Percentiles rank a stretch among this genome's conserved stretches.
Evolutionary conservation across 2,888 invertebrate species (phyloP).

Genomic region (Oligia strigilis): DNA sequence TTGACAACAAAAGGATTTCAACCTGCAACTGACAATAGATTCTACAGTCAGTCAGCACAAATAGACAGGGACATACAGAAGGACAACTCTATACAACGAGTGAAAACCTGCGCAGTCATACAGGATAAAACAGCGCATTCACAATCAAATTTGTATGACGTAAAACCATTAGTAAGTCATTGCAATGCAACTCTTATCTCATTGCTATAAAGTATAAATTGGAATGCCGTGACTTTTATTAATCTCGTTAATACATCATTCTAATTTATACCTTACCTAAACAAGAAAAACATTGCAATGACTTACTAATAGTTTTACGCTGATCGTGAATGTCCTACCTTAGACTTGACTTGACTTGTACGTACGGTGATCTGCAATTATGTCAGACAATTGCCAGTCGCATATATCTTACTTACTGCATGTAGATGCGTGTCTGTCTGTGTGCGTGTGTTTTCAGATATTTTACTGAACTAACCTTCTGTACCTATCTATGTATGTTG

Average conservation of each 20-base stretch:
- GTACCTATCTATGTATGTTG: neutral
- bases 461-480: conserved; percentile 5
- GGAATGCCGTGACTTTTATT: neutral
- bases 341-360: neutral
- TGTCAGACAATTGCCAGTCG: neutral
- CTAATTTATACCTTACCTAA: neutral
- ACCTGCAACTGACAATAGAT: conserved; percentile 75
- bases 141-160: neutral
- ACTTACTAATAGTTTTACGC: neutral
- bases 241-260: neutral
- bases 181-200: neutral
- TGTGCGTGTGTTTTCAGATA: neutral
- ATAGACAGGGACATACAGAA: conserved; percentile 3
- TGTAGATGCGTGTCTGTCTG: neutral
- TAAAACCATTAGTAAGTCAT: neutral
- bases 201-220: neutral
- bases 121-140: neutral
- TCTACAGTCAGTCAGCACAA: conserved; percentile 60
- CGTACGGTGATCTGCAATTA: neutral
- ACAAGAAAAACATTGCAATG: neutral
- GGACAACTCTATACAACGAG: neutral
- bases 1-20: conserved; percentile 73
- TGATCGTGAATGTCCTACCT: neutral
- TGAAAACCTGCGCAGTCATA: too few relatives aligned
- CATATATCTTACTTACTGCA: neutral